Conservation (phyloP, 2,113 vertebrate genomes). For the Nycticebus coucang region DNA sequence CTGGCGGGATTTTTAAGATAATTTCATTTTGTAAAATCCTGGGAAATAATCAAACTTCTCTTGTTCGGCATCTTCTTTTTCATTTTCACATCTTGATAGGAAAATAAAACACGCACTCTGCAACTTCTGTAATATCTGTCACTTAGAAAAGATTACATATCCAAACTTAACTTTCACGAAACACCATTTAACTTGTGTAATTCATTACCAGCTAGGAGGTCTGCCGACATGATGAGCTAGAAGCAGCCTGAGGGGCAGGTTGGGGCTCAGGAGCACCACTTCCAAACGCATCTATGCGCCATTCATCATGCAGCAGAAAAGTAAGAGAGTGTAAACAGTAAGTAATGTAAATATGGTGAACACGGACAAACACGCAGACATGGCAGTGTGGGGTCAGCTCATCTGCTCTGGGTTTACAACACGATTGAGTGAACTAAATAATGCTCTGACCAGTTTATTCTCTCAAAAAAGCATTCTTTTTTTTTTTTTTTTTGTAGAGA, state of each 20-base stretch:
- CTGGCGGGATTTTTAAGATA: conserved; percentile 26
- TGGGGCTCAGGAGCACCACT: conserved; percentile 89
- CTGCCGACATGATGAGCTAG: conserved; percentile 90
- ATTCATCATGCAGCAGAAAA: conserved; percentile 88
- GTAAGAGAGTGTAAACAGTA: conserved; percentile 75
- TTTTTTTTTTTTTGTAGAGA: no score
- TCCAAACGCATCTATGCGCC: conserved; percentile 93
- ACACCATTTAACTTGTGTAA: conserved; percentile 54
- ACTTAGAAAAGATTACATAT: conserved; percentile 25
- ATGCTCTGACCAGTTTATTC: neutral
- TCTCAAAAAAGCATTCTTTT: no score
- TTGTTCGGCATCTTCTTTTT: neutral
- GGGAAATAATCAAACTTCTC: neutral
- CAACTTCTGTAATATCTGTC: conserved; percentile 32
- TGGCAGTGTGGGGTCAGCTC: neutral
- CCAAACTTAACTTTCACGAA: conserved; percentile 59
- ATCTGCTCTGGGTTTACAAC: neutral
- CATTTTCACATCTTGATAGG: conserved; percentile 31
- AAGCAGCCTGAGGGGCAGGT: conserved; percentile 88
- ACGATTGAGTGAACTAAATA: neutral
- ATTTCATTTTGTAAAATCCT: conserved; percentile 34
- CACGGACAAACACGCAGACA: conserved; percentile 56
- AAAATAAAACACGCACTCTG: conserved; percentile 37
- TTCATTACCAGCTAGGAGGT: conserved; percentile 95
- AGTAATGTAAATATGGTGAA: neutral